Percentiles rank a stretch among this genome's conserved stretches.
phyloP scores from a whole-genome alignment of 2,888 invertebrate species.

The Iphiclides podalirius region DNA sequence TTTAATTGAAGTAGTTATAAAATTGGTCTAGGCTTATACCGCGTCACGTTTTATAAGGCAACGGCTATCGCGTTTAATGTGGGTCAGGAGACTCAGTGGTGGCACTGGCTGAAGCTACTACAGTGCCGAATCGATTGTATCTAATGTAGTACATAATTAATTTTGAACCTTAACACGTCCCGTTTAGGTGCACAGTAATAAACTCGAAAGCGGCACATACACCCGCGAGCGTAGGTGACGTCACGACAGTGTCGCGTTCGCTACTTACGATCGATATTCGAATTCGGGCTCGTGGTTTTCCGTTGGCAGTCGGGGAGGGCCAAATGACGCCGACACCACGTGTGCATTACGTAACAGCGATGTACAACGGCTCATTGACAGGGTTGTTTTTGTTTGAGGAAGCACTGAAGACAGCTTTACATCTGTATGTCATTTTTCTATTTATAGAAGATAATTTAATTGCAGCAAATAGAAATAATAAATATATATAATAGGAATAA shows the following conservation, averaged over 20 bases:
- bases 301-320: slow-evolving; percentile 48
- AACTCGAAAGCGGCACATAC: slow-evolving; percentile 12
- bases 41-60: slow-evolving; percentile 12
- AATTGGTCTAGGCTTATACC: slow-evolving; percentile 5
- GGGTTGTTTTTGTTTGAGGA: slow-evolving; percentile 47
- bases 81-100: slow-evolving; percentile 62
- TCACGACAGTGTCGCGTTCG: slow-evolving; percentile 66
- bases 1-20: no score
- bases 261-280: slow-evolving; percentile 59
- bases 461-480: no score
- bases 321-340: slow-evolving; percentile 61
- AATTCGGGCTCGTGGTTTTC: slow-evolving; percentile 46
- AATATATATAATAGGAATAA: no score
- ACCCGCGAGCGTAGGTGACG: slow-evolving; percentile 48
- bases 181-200: slow-evolving; percentile 18
- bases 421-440: no score
- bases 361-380: slow-evolving; percentile 70
- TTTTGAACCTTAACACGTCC: slow-evolving; percentile 25
- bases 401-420: neutral
- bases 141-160: slow-evolving; percentile 9
- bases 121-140: slow-evolving; percentile 27
- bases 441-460: no score
- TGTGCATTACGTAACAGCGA: slow-evolving; percentile 66
- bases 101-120: slow-evolving; percentile 30
- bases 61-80: slow-evolving; percentile 46